Percentiles rank a stretch among this genome's conserved stretches.
Evolutionary conservation across 2,797 vertebrate genomes (phyloP).

Genomic region (Gymnothorax javanicus): DNA sequence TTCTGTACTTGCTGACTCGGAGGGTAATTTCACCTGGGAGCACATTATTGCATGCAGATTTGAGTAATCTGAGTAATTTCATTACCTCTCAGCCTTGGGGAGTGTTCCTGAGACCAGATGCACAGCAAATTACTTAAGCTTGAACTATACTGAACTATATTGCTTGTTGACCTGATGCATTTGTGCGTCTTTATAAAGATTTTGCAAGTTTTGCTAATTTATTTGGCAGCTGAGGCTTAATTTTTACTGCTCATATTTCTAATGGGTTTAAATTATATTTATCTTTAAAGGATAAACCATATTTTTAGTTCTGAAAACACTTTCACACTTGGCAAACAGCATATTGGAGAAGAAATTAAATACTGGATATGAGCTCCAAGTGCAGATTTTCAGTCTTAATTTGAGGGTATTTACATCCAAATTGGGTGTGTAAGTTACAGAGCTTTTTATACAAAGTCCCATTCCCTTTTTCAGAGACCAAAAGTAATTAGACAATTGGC

Average conservation of each 20-base stretch:
- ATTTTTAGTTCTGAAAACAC: background rate
- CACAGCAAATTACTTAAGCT: background rate
- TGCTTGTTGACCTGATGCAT: background rate
- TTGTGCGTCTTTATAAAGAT: background rate
- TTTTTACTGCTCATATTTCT: background rate
- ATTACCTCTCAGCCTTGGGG: conserved; percentile 21
- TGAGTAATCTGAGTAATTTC: conserved; percentile 23
- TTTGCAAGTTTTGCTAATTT: background rate
- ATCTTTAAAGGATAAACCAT: background rate
- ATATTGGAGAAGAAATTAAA: background rate
- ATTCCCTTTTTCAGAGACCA: too few species aligned
- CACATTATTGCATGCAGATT: conserved; percentile 24
- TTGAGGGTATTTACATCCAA: too few species aligned
- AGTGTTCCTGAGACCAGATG: conserved; percentile 8
- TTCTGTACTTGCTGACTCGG: conserved; percentile 17
- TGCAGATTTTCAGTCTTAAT: too few species aligned
- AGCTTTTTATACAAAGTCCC: too few species aligned
- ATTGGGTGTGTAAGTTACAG: too few species aligned
- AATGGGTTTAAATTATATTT: background rate
- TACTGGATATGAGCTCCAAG: background rate
- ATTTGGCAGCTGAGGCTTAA: background rate
- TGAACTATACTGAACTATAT: background rate
- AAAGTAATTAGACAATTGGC: too few species aligned
- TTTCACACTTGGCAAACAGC: background rate
- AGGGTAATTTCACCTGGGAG: conserved; percentile 20